Evolutionary conservation across 2,888 invertebrate genomes (phyloP).

Genomic region (Apamea anceps): DNA sequence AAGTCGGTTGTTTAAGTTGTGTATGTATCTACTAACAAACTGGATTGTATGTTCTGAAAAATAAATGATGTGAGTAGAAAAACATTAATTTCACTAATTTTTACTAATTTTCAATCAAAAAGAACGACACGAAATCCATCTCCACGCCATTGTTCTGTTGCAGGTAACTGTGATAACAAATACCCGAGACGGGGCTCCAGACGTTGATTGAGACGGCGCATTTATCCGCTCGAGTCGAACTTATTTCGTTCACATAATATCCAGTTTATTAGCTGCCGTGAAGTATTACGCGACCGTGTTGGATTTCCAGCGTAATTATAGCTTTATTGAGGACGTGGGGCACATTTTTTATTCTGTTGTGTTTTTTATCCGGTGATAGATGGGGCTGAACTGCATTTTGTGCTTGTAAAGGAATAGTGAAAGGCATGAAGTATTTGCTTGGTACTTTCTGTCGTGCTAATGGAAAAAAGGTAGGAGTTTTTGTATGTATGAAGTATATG

Average conservation of each 20-base stretch:
- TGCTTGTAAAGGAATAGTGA: neutral
- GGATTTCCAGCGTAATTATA: constrained; percentile 64
- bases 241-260: constrained; percentile 76
- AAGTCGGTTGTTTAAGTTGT: no score
- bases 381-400: neutral
- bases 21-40: no score
- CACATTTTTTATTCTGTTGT: constrained; percentile 38
- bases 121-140: neutral
- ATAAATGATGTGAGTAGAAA: no score
- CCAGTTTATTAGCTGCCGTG: constrained; percentile 79
- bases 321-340: constrained; percentile 57
- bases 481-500: neutral
- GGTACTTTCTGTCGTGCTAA: neutral
- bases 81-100: neutral
- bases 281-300: constrained; percentile 69
- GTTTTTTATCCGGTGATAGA: neutral
- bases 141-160: constrained; percentile 45
- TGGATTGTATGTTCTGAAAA: no score
- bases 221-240: constrained; percentile 76
- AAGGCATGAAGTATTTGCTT: neutral
- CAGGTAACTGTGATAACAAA: constrained; percentile 78
- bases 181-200: constrained; percentile 71
- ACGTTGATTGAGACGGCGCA: constrained; percentile 82
- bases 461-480: no score
- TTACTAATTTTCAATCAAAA: neutral